These are phyloP conservation scores for Apis dorsata DNA, from an alignment of 1,140 invertebrate species.

Conservation along the genomic window DNA sequence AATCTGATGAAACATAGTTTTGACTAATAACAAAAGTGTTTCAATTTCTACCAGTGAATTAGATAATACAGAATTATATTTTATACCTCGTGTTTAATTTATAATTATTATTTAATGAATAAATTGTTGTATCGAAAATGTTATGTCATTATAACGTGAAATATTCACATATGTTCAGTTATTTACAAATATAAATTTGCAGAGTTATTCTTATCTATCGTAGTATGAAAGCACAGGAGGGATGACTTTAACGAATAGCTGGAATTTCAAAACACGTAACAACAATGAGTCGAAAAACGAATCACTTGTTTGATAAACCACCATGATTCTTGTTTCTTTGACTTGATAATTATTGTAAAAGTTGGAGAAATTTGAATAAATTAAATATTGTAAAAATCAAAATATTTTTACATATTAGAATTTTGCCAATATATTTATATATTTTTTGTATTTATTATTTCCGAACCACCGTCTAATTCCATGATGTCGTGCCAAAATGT, in stretches of 20 bases:
- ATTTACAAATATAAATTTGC: background rate
- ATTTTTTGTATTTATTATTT: no score
- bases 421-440: no score
- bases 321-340: background rate
- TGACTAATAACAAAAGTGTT: background rate
- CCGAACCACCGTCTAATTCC: no score
- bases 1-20: background rate
- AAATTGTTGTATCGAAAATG: background rate
- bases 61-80: background rate
- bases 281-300: background rate
- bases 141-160: background rate
- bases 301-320: background rate
- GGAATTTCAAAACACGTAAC: background rate
- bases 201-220: background rate
- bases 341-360: background rate
- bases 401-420: no score
- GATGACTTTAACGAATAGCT: background rate
- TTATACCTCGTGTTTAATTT: background rate
- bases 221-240: background rate
- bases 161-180: background rate
- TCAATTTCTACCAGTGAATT: background rate
- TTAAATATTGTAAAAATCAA: no score
- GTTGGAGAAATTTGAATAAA: background rate
- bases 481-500: conserved; percentile 50
- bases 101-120: no score